Conservation (phyloP, 92 coral and sea anemone genomes). For the Bergia sp. region DNA sequence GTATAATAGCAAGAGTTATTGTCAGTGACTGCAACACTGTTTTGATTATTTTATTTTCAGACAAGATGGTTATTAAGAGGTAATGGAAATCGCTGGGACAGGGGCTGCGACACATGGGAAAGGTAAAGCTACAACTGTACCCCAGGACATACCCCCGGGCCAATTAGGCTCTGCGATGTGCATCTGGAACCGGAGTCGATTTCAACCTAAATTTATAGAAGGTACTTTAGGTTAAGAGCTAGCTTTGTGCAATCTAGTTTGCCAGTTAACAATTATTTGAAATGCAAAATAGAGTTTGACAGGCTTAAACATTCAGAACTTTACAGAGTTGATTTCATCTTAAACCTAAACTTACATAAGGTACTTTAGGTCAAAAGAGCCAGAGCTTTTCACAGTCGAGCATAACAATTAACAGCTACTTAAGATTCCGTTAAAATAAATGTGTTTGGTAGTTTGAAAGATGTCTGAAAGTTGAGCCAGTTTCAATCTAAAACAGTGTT, state of each 20-base stretch:
- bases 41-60: slow-evolving; percentile 10
- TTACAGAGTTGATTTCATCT: neutral
- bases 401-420: neutral
- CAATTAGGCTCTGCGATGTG: slow-evolving; percentile 45
- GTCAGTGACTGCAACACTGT: too few species aligned
- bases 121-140: slow-evolving; percentile 35
- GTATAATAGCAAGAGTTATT: too few species aligned
- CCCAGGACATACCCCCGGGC: slow-evolving; percentile 44
- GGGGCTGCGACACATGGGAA: slow-evolving; percentile 42
- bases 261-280: neutral
- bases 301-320: neutral
- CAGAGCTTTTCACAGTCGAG: neutral
- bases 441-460: neutral
- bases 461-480: too few species aligned
- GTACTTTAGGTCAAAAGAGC: neutral
- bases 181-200: slow-evolving; percentile 48
- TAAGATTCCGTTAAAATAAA: too few species aligned
- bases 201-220: slow-evolving; percentile 47
- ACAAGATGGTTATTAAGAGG: slow-evolving; percentile 45
- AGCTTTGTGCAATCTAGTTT: slow-evolving; percentile 21
- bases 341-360: too few species aligned
- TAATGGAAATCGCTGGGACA: slow-evolving; percentile 51
- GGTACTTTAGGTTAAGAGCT: slow-evolving; percentile 41
- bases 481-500: too few species aligned
- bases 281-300: neutral